phyloP scores from a whole-genome alignment of 2,113 vertebrate genomes.

The Oophaga pumilio region DNA sequence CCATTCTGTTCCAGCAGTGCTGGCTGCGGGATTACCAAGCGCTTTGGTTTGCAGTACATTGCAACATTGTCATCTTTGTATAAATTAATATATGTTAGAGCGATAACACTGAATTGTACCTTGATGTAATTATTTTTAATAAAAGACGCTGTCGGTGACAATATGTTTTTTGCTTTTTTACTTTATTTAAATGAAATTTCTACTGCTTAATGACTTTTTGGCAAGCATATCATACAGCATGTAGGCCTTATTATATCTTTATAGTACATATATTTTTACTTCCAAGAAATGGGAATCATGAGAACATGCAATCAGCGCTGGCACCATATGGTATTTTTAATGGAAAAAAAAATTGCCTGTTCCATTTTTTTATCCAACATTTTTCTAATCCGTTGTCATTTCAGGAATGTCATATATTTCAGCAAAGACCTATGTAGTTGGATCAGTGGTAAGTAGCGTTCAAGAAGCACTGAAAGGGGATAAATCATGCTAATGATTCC shows the following conservation, averaged over 20 bases:
- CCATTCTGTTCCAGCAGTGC: background rate
- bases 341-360: background rate
- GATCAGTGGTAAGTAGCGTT: background rate
- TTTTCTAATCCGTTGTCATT: conserved; percentile 22
- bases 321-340: background rate
- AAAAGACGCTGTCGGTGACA: background rate
- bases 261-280: background rate
- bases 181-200: background rate
- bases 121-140: background rate
- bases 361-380: background rate
- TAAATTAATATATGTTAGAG: too few species aligned
- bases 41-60: background rate
- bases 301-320: background rate
- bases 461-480: background rate
- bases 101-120: background rate
- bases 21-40: background rate
- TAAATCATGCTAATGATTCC: background rate
- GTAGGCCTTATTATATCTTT: background rate
- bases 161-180: background rate
- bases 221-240: background rate
- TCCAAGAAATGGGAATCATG: conserved; percentile 1
- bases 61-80: background rate
- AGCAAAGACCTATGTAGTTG: background rate
- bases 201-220: background rate
- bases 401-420: conserved; percentile 7